Percentiles rank a stretch among this genome's conserved stretches.
phyloP scores from a whole-genome alignment of 2,888 invertebrate species.

The Aporophyla lueneburgensis region DNA sequence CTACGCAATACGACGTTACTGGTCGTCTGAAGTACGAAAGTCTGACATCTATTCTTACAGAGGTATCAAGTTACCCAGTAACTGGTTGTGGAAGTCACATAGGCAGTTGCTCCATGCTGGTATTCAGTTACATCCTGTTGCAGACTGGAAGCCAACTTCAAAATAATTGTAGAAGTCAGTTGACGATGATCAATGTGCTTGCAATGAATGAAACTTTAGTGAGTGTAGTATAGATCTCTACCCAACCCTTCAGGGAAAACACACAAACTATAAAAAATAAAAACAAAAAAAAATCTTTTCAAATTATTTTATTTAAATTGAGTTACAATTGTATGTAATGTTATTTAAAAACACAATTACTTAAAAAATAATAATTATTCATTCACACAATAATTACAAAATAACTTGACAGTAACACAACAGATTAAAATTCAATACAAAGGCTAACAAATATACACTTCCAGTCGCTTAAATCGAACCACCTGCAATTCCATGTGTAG shows the following conservation, averaged over 20 bases:
- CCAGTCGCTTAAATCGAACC: neutral
- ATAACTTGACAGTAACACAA: neutral
- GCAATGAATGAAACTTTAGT: neutral
- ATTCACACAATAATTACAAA: neutral
- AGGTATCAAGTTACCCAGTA: no score
- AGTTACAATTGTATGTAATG: neutral
- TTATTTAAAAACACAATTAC: neutral
- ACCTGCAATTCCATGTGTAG: neutral
- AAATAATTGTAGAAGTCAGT: no score
- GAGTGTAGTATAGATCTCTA: no score
- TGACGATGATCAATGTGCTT: neutral
- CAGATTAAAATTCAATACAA: slow-evolving; percentile 6
- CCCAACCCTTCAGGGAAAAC: neutral
- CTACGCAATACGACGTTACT: no score
- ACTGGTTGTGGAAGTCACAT: no score
- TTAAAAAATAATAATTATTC: neutral
- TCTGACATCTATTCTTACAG: no score
- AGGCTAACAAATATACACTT: neutral
- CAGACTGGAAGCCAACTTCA: no score
- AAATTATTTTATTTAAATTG: slow-evolving; percentile 16
- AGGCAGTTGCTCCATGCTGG: no score
- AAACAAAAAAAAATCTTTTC: neutral
- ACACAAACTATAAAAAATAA: neutral
- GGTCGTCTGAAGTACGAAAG: no score
- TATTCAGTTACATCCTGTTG: no score